These are phyloP conservation scores for Oriolus oriolus DNA, from an alignment of 2,113 vertebrate genomes.

Conservation along the genomic window DNA sequence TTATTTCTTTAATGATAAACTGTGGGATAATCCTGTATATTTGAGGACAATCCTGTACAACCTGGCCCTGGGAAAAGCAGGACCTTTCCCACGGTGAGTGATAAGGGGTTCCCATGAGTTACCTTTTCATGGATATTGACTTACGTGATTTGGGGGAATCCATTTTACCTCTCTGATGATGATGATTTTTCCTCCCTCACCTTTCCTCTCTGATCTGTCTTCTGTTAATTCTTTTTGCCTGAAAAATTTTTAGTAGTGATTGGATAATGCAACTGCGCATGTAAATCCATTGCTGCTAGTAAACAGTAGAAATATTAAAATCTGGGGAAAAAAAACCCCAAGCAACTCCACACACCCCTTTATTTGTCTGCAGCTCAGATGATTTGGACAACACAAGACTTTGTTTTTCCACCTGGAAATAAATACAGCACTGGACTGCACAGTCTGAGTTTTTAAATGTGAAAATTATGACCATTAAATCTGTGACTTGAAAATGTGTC, in stretches of 20 bases:
- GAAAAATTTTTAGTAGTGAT: background rate
- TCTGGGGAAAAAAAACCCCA: background rate
- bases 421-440: background rate
- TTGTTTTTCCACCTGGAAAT: background rate
- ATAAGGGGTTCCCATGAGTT: background rate
- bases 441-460: background rate
- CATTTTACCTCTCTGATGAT: background rate
- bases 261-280: background rate
- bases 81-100: background rate
- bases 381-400: background rate
- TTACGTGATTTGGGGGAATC: background rate
- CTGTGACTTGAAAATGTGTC: constrained; percentile 34
- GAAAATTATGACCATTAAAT: constrained; percentile 24
- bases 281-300: background rate
- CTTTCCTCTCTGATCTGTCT: background rate
- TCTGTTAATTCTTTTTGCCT: background rate
- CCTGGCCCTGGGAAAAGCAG: background rate
- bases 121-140: background rate
- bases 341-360: background rate
- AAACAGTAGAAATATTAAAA: background rate
- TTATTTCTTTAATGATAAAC: background rate
- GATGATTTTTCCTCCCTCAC: background rate
- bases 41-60: background rate
- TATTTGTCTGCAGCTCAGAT: background rate
- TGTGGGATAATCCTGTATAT: background rate